A percentile compares a stretch with the other conserved stretches of the same genome.
phyloP scores from a whole-genome alignment of 2,113 vertebrate species.

The Vulpes ferrilata region DNA sequence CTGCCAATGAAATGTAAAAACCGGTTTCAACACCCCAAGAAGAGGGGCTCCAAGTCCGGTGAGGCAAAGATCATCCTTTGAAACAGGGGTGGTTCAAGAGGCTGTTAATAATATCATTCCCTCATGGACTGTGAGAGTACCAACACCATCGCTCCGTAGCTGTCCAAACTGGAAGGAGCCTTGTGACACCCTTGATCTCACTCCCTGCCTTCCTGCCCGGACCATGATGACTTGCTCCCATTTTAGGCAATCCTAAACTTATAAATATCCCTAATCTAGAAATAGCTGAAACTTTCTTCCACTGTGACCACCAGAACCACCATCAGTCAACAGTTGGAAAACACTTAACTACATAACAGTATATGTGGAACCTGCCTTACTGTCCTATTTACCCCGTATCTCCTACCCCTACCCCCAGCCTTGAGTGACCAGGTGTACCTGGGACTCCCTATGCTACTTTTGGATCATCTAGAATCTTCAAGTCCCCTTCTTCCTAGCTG shows the following conservation, averaged over 20 bases:
- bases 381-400: fast-evolving
- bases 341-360: not conserved
- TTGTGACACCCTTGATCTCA: fast-evolving
- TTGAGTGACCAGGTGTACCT: not conserved
- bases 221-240: not conserved
- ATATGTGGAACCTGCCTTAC: fast-evolving
- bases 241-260: not conserved
- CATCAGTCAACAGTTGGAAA: not conserved
- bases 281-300: too few relatives aligned
- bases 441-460: not conserved
- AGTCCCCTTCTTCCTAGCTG: not conserved
- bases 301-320: not conserved
- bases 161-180: not conserved
- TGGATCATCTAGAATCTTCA: not conserved
- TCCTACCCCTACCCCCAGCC: not conserved
- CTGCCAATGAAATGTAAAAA: not conserved
- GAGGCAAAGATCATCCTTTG: constrained; percentile 19
- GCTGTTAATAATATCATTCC: not conserved
- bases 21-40: not conserved
- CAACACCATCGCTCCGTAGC: not conserved
- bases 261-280: not conserved
- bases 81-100: not conserved
- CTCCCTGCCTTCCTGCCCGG: not conserved
- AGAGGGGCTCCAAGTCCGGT: not conserved
- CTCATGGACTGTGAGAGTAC: not conserved